Evolutionary conservation across 2,797 vertebrate genomes (phyloP).

Genomic region (Sphenodon punctatus): DNA sequence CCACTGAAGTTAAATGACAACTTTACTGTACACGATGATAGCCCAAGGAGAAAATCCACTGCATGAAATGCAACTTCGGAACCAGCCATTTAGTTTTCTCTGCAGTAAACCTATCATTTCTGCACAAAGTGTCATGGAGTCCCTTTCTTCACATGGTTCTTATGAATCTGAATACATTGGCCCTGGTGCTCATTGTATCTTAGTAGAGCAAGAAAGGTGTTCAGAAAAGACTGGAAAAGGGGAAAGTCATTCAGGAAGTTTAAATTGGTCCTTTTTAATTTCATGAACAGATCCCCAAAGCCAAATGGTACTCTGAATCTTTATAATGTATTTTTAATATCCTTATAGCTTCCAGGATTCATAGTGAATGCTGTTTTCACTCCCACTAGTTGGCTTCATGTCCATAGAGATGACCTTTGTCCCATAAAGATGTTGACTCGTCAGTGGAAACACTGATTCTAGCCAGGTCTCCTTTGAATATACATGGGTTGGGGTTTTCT

Average conservation of each 20-base stretch:
- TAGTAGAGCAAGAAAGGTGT: not conserved
- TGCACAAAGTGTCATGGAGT: not conserved
- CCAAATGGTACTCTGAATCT: not conserved
- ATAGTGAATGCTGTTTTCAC: not conserved
- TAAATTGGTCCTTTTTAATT: not conserved
- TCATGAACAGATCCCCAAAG: not conserved
- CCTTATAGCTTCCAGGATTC: not conserved
- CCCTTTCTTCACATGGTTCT: not conserved
- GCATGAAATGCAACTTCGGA: not conserved
- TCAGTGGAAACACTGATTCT: not conserved
- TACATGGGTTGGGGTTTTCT: not conserved
- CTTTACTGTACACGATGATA: not conserved
- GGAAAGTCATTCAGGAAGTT: not conserved
- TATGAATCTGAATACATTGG: not conserved
- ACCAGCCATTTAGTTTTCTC: not conserved
- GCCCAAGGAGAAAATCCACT: not conserved
- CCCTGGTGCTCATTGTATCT: too few species aligned
- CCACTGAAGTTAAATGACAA: not conserved
- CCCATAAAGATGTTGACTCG: not conserved
- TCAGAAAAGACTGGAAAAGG: not conserved
- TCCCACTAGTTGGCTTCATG: not conserved
- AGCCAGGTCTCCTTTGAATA: not conserved
- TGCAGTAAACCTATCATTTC: not conserved
- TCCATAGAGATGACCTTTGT: not conserved
- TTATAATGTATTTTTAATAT: conserved; percentile 22